These are phyloP conservation scores for Hoplodrina blanda DNA, from an alignment of 2,888 invertebrate species.

Conservation along the genomic window DNA sequence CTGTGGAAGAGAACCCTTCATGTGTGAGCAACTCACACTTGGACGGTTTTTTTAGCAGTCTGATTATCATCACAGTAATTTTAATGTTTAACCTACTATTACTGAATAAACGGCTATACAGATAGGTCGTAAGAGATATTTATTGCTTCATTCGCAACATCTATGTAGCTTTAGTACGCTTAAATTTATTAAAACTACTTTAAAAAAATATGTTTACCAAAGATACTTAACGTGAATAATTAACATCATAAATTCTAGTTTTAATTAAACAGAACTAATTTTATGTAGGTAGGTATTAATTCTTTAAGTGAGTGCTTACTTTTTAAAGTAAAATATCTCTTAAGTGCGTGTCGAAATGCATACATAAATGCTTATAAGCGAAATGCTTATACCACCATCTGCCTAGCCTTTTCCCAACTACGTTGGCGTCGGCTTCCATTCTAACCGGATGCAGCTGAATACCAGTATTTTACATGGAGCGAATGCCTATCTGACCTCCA, in stretches of 20 bases:
- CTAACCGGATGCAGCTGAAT: too few species aligned
- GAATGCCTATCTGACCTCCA: too few species aligned
- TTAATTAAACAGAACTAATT: constrained; percentile 56
- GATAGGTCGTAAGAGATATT: too few species aligned
- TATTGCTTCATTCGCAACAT: not conserved
- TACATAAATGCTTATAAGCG: too few species aligned
- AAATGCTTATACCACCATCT: not conserved
- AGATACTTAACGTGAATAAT: constrained; percentile 60
- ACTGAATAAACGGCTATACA: not conserved
- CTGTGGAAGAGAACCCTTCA: too few species aligned
- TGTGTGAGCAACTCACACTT: too few species aligned
- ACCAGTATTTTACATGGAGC: too few species aligned
- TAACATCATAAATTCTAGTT: constrained; percentile 55
- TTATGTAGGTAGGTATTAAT: constrained; percentile 10
- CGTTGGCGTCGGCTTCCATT: too few species aligned
- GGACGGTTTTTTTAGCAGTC: too few species aligned
- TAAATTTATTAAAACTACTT: constrained; percentile 47
- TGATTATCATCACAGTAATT: too few species aligned
- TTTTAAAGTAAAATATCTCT: constrained; percentile 1
- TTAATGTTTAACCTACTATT: too few species aligned
- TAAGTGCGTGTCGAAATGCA: not conserved
- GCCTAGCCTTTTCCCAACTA: too few species aligned
- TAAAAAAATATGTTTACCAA: constrained; percentile 53
- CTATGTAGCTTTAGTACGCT: not conserved
- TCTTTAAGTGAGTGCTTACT: constrained; percentile 13